These are phyloP conservation scores for Heterodera schachtii DNA, from an alignment of 1,140 invertebrate genomes.

Conservation along the genomic window DNA sequence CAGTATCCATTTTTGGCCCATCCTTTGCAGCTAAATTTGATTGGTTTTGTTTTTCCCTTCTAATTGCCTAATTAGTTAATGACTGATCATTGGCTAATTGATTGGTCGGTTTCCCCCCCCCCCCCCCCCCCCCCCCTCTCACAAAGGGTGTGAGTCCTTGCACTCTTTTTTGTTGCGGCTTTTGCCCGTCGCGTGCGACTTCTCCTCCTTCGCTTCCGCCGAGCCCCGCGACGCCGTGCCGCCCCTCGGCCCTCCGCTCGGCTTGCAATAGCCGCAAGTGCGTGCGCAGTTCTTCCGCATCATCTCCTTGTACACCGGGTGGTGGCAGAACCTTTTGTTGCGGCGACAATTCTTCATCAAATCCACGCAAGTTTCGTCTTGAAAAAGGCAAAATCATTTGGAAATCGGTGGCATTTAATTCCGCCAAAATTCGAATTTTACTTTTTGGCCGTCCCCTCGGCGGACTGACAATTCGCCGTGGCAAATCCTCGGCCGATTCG, in stretches of 20 bases:
- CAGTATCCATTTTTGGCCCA: constrained; percentile 53
- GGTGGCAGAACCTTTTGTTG: constrained; percentile 54
- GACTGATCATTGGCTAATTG: too few relatives aligned
- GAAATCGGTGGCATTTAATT: not conserved
- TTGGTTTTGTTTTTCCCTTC: not conserved
- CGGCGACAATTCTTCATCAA: constrained; percentile 52
- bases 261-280: constrained; percentile 48
- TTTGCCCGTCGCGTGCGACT: constrained; percentile 24
- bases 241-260: not conserved
- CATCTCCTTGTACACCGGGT: constrained; percentile 47
- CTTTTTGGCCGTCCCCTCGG: constrained; percentile 27
- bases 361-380: constrained; percentile 44
- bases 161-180: constrained; percentile 35
- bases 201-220: constrained; percentile 11
- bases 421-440: constrained; percentile 2
- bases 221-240: constrained; percentile 19
- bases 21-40: constrained; percentile 38
- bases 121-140: not conserved
- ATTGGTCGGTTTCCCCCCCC: too few relatives aligned
- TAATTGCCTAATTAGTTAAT: constrained; percentile 3
- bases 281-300: constrained; percentile 52
- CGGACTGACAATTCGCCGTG: constrained; percentile 3
- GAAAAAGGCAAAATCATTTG: not conserved
- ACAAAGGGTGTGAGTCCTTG: constrained; percentile 46
- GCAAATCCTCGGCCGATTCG: constrained; percentile 18